Evolutionary conservation across 2,113 vertebrate species (phyloP).

Genomic region (Gasterosteus nipponicus): DNA sequence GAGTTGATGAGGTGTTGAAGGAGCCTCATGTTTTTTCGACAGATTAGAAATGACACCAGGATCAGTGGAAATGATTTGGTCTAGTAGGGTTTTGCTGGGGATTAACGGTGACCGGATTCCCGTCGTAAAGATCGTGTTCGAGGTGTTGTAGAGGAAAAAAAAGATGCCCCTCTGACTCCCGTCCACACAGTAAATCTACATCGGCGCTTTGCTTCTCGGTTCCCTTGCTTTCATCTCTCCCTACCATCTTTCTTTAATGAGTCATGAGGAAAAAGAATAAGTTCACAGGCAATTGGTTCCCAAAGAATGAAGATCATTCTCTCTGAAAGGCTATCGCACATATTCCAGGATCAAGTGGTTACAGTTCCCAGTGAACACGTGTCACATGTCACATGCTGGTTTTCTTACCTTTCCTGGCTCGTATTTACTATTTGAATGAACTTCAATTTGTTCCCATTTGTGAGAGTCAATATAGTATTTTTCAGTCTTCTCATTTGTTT

Average conservation of each 20-base stretch:
- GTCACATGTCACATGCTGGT: neutral
- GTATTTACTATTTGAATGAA: neutral
- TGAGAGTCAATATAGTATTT: neutral
- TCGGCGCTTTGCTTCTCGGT: slow-evolving; percentile 26
- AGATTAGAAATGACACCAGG: slow-evolving; percentile 36
- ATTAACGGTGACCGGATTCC: slow-evolving; percentile 17
- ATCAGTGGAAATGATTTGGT: slow-evolving; percentile 31
- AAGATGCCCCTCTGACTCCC: slow-evolving; percentile 9
- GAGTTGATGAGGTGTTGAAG: neutral
- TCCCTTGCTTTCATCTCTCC: slow-evolving; percentile 15
- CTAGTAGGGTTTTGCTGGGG: neutral
- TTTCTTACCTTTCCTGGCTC: neutral
- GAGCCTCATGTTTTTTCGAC: slow-evolving; percentile 1
- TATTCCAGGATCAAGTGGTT: neutral
- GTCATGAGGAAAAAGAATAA: slow-evolving; percentile 21
- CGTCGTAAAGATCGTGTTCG: neutral
- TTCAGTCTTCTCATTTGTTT: no score
- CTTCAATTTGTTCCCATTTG: neutral
- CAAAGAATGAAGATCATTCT: slow-evolving; percentile 1
- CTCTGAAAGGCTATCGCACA: neutral
- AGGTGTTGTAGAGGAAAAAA: slow-evolving; percentile 12
- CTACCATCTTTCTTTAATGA: slow-evolving; percentile 10
- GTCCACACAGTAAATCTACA: neutral
- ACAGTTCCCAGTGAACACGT: neutral
- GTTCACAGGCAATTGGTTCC: neutral